Evolutionary conservation across 2,797 vertebrate species (phyloP).

Genomic region (Falco cherrug): DNA sequence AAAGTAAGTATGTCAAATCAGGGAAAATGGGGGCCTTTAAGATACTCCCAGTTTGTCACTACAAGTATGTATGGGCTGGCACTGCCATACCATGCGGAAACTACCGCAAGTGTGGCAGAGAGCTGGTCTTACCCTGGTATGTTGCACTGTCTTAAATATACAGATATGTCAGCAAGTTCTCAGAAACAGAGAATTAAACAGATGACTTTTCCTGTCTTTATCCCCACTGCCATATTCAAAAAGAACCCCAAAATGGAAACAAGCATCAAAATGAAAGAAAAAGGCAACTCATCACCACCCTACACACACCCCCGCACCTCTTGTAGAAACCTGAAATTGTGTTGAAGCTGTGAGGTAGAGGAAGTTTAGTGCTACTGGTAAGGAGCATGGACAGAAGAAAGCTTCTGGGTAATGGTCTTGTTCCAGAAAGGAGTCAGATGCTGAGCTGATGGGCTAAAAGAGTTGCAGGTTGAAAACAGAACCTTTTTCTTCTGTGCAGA

Average conservation of each 20-base stretch:
- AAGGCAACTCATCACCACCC: neutral
- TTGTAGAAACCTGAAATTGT: neutral
- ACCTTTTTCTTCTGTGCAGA: neutral
- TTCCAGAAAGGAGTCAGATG: neutral
- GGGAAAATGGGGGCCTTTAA: neutral
- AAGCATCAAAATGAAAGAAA: neutral
- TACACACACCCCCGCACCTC: rapidly evolving
- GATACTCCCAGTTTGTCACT: neutral
- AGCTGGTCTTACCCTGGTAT: neutral
- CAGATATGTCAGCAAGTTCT: neutral
- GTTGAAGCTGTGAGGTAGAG: neutral
- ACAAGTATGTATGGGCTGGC: rapidly evolving
- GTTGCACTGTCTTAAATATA: neutral
- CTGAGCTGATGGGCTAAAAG: neutral
- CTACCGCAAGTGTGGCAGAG: neutral
- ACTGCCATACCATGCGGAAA: neutral
- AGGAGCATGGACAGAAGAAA: neutral
- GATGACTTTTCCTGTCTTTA: neutral
- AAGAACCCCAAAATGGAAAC: neutral
- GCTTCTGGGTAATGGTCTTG: neutral
- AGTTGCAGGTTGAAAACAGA: neutral
- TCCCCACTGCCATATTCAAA: neutral
- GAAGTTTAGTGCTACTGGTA: neutral
- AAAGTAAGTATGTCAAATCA: neutral
- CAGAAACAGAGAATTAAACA: neutral